These are phyloP conservation scores for Erannis defoliaria DNA, from an alignment of 2,888 invertebrate genomes.

Conservation along the genomic window DNA sequence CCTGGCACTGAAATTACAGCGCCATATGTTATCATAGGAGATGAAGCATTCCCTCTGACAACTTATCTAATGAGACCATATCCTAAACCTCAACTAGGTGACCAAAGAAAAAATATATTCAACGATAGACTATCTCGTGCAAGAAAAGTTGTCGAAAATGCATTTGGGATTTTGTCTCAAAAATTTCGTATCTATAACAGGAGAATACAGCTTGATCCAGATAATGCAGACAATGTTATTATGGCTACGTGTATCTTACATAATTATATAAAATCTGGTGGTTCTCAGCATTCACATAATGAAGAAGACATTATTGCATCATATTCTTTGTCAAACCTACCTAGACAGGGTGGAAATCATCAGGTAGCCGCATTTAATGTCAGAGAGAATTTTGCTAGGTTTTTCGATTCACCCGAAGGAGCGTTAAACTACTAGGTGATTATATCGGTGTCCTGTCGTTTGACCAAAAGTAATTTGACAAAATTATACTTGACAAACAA, in stretches of 20 bases:
- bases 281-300: too few relatives aligned
- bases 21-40: constrained; percentile 23
- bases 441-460: too few relatives aligned
- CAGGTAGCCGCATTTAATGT: too few relatives aligned
- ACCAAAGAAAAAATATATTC: constrained; percentile 1
- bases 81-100: constrained; percentile 15
- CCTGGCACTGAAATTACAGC: constrained; percentile 27
- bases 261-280: too few relatives aligned
- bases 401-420: too few relatives aligned
- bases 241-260: constrained; percentile 6
- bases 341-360: too few relatives aligned
- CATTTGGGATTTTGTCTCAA: constrained; percentile 24
- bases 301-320: too few relatives aligned
- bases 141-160: constrained; percentile 25
- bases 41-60: constrained; percentile 31
- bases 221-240: background rate
- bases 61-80: constrained; percentile 36
- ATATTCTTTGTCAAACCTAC: too few relatives aligned
- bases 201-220: background rate
- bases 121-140: constrained; percentile 3
- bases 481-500: too few relatives aligned
- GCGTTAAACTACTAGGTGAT: too few relatives aligned
- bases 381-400: too few relatives aligned
- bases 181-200: background rate
- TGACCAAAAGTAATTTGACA: too few relatives aligned